phyloP scores from a whole-genome alignment of 2,113 vertebrate species.

The Noturus placidus region DNA sequence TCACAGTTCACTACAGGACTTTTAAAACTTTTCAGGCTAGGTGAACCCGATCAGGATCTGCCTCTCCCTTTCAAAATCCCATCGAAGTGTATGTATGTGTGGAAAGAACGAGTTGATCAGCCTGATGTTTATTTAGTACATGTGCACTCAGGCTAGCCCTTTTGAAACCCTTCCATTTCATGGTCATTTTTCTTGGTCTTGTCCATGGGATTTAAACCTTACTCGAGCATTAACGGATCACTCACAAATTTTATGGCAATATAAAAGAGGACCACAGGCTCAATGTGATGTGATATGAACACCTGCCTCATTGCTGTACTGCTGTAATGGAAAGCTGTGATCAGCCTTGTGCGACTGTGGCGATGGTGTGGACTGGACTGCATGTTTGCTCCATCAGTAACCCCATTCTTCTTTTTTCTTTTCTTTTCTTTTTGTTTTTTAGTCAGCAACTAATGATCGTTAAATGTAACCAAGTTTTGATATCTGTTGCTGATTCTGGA shows the following conservation, averaged over 20 bases:
- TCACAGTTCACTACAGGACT: conserved; percentile 21
- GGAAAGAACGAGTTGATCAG: not conserved
- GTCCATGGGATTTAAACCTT: not conserved
- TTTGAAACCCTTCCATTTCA: conserved; percentile 1
- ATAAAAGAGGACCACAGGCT: conserved; percentile 59
- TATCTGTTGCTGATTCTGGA: conserved; percentile 20
- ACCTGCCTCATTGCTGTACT: conserved; percentile 82
- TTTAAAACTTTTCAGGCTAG: conserved; percentile 10
- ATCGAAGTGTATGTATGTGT: not conserved
- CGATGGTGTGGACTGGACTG: conserved; percentile 56
- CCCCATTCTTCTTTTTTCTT: conserved; percentile 38
- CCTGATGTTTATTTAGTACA: not conserved
- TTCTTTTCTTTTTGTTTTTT: too few relatives aligned
- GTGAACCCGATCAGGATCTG: conserved; percentile 25
- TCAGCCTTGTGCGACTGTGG: conserved; percentile 72
- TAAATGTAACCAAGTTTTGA: conserved; percentile 11
- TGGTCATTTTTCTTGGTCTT: conserved; percentile 7
- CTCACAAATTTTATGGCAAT: conserved; percentile 67
- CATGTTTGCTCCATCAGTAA: conserved; percentile 47
- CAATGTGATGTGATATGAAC: conserved; percentile 61
- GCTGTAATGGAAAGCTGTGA: conserved; percentile 78
- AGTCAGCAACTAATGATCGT: not conserved
- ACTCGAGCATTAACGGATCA: conserved; percentile 75
- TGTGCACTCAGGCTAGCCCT: not conserved
- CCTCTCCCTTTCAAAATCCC: not conserved